Evolutionary conservation across 2,113 vertebrate genomes (phyloP), one percentile per base, ranked within the genome.

Genomic region (Urocitellus parryii): DNA sequence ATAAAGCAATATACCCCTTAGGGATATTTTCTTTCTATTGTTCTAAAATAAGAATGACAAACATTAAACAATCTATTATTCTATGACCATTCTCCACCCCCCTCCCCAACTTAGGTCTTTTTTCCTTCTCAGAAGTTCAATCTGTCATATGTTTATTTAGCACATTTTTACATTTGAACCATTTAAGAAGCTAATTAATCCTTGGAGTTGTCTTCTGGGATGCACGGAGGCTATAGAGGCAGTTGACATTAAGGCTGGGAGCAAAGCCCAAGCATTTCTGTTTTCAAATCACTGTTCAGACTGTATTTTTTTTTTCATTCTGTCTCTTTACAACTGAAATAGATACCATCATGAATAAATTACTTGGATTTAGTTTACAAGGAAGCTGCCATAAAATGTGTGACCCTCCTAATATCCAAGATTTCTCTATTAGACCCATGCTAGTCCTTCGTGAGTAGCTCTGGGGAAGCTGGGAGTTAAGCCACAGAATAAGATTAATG

Each of bases 291-390:
- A 74, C 70, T 92, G 51, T 96, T 95, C 61, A 88, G 58, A 81
- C 48, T 79, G 24, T 58, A 18, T 95, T 96, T 95, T 84, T n/a
- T n/a, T 34, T 91, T 97, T 92, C 70, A 93, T 42, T 96, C 29
- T 88, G 83, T 97, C 88, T 93, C 86, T 86, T 91, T 73, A 93
- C 70, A 63, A 86, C 67, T 90, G 84, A 95, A 90, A 91, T 72
- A 97, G 97, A 90, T 97, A 96, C 39, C 78, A 97, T 98, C 88
- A 95, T 98, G 98, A 98, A 98, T 98, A 98, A 98, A 97, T 98
- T 97, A 97, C 96, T 97, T 97, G 81, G 81, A 97, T 96, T 96
- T 98, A 96, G 96, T 98, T 97, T 97, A 98, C 90, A 98, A 98
- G 97, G 93, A 98, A 97, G 94, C 91, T 96, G 95, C 92, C 96